Evolutionary conservation across 2,888 invertebrate species (phyloP).

Genomic region (Caenorhabditis becei): DNA sequence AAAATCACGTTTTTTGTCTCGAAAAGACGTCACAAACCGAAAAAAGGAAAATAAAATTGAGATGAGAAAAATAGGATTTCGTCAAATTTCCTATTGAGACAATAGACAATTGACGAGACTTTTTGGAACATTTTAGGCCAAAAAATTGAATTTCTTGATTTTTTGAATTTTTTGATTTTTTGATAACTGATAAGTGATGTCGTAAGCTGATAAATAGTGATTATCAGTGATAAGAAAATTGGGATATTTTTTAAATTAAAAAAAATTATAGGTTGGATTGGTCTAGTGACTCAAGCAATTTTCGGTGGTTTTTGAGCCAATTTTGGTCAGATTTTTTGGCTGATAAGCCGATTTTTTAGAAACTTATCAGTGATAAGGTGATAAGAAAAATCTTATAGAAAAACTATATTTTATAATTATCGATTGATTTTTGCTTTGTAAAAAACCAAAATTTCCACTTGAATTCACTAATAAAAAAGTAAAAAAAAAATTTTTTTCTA

Average conservation of each 20-base stretch:
- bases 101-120: background rate
- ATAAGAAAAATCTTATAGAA: no score
- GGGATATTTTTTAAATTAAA: no score
- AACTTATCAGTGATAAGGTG: background rate
- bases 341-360: background rate
- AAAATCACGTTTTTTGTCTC: background rate
- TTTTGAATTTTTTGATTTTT: no score
- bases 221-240: no score
- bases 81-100: background rate
- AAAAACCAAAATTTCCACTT: background rate
- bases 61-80: background rate
- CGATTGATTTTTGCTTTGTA: no score
- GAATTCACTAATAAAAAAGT: constrained; percentile 1
- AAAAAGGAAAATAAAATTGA: background rate
- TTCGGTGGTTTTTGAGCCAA: background rate
- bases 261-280: background rate
- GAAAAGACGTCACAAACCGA: no score
- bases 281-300: background rate
- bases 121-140: background rate
- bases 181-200: no score
- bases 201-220: no score
- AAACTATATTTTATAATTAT: no score
- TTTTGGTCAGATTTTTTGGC: background rate
- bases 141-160: background rate
- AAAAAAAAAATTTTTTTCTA: no score